phyloP scores from a whole-genome alignment of 2,797 vertebrate species.

The Lithobates pipiens region DNA sequence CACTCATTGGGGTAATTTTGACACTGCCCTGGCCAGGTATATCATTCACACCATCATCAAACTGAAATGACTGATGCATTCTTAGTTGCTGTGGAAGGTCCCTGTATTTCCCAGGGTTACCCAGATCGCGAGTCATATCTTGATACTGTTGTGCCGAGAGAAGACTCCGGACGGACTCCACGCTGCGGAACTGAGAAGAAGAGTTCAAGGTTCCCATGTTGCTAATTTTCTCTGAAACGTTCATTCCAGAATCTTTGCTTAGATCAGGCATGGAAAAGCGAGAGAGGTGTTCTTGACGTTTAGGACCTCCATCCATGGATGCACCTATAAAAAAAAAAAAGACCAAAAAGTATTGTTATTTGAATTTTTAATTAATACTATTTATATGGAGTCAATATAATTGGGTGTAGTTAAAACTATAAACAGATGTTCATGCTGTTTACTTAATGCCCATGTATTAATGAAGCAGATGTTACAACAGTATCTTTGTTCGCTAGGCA shows the following conservation, averaged over 20 bases:
- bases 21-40: conserved; percentile 81
- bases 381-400: too few species aligned
- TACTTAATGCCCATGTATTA: not conserved
- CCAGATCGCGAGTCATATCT: conserved; percentile 83
- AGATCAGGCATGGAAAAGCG: conserved; percentile 98
- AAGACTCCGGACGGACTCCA: conserved; percentile 92
- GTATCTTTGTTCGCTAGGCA: not conserved
- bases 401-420: not conserved
- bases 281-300: conserved; percentile 93
- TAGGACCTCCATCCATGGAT: conserved; percentile 87
- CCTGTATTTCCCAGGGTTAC: conserved; percentile 84
- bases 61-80: conserved; percentile 90
- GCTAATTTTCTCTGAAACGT: conserved; percentile 91
- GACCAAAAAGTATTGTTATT: not conserved
- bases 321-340: conserved; percentile 76
- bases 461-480: not conserved
- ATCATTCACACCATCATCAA: conserved; percentile 84
- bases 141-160: conserved; percentile 87
- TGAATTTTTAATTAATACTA: not conserved
- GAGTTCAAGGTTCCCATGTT: conserved; percentile 92
- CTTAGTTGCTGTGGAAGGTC: conserved; percentile 76
- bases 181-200: conserved; percentile 90
- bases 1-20: conserved; percentile 87
- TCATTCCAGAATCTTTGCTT: conserved; percentile 98
- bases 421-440: not conserved